Evolutionary conservation across 2,113 vertebrate genomes (phyloP), one percentile per base, ranked within the genome.

Genomic region (Microtus richardsoni): DNA sequence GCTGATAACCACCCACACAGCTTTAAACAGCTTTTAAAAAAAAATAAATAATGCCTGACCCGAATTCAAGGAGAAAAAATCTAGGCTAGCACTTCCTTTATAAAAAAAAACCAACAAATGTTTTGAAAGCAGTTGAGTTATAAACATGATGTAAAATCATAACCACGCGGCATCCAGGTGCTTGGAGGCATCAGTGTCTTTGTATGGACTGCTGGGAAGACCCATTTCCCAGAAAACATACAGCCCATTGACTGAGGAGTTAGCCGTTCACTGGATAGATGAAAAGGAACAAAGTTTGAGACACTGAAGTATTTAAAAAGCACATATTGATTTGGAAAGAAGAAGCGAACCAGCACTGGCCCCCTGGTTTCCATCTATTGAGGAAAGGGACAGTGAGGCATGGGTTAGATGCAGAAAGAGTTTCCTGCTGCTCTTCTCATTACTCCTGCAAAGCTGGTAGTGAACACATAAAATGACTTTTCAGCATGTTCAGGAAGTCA

Each of bases 361-460:
- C 49, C 14, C 62, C 58, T n/a, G 7, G 33, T 84, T 82, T 62
- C 82, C 88, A n/a, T 88, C 75, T 62, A 88, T 62, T 33, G 52
- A 70, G 71, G 64, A 94, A 97, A 94, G 93, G n/a, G 47, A 66
- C 54, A 33, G 62, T 21, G 44, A 13, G 41, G 1, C 1, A 0
- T 68, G 41, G 62, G 41, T 47, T 47, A 47, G 39, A 83, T 9
- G n/a, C 36, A 44, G 64, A 96, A 98, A 91, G 33, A 33, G 1
- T 41, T 77, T 88, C 88, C 36, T 30, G 30, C 64, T 91, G 87
- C 52, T 47, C 89, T 86, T 92, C 80, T 82, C 71, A 47, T 75
- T 91, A 91, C 73, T 88, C 92, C 66, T 94, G 52, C 26, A 88
- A 82, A 94, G 5, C 73, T 96, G 44, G 3, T 80, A 54, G n/a